Base-by-base conservation (phyloP, 2,113 vertebrate genomes). In the Microtus richardsoni region DNA sequence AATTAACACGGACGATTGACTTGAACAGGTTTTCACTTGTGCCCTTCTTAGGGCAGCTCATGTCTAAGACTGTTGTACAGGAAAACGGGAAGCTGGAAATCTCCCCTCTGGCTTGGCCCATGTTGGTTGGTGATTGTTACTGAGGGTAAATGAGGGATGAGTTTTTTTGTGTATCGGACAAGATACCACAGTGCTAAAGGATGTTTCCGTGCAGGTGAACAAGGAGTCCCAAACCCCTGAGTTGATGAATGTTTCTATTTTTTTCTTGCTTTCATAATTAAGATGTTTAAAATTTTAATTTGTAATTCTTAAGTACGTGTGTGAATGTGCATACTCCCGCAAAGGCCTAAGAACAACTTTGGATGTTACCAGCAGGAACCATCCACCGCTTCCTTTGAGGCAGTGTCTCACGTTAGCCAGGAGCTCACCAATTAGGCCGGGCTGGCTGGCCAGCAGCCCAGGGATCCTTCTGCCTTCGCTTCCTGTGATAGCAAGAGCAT, bases 1-100 rank as follows among this genome's bases (percentile, higher is more conserved):
- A 97, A 85, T 95, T 97, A 68, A 70, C 84, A 68, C 1, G 12
- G 64, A n/a, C 33, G 75, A 93, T 96, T 96, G 96, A 88, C 66
- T 73, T 73, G 88, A 79, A 92, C 80, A 64, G 73, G 73, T 96
- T 84, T 95, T 93, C 64, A 70, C 91, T 44, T 84, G 94, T 54
- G 66, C 14, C 70, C 91, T 70, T 92, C 89, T 96, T 92, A 94
- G 84, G 28, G 26, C 30, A 30, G 94, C 44, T 60, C 77, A 68
- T 26, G 26, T 68, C 19, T 28, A 92, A 88, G 77, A 66, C n/a
- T 54, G 66, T 92, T 49, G 28, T 26, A 64, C 28, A 21, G 30
- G n/a, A 88, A 91, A 49, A 5, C 36, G 2, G 17, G 68, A 83
- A 77, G 52, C 30, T 77, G 77, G 5, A 62, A 33, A 44, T 33